A percentile compares a stretch with the other conserved stretches of the same genome.
Evolutionary conservation across 1,140 invertebrate species (phyloP).

Genomic region (Papilio helenus): DNA sequence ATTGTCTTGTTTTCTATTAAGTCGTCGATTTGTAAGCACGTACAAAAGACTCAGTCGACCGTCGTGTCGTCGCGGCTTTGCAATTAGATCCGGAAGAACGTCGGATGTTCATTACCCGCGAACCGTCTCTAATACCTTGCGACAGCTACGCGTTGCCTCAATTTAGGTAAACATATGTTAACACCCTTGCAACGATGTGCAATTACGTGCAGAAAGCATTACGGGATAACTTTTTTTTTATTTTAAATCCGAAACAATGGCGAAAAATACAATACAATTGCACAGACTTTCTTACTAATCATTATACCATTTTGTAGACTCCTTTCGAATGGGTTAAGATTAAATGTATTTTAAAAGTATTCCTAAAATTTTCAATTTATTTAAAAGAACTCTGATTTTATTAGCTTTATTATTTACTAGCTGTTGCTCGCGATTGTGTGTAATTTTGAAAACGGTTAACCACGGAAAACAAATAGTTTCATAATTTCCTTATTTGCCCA

Average conservation of each 20-base stretch:
- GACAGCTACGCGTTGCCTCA: slow-evolving; percentile 42
- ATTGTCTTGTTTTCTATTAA: slow-evolving; percentile 50
- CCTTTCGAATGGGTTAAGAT: neutral
- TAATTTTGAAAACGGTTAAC: neutral
- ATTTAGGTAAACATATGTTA: slow-evolving; percentile 40
- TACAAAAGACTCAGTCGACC: slow-evolving; percentile 38
- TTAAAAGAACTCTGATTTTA: no score
- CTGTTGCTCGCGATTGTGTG: no score
- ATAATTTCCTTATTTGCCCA: slow-evolving; percentile 25
- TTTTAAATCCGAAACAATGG: slow-evolving; percentile 27
- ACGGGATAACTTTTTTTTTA: slow-evolving; percentile 22
- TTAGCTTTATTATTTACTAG: no score
- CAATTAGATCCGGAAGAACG: slow-evolving; percentile 76
- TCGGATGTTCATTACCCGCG: slow-evolving; percentile 55
- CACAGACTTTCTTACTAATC: slow-evolving; percentile 21
- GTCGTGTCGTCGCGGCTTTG: slow-evolving; percentile 56
- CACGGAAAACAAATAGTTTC: slow-evolving; percentile 4
- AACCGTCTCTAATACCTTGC: slow-evolving; percentile 59
- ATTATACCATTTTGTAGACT: neutral
- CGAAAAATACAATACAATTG: slow-evolving; percentile 35
- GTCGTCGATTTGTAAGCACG: slow-evolving; percentile 42
- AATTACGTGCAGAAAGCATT: slow-evolving; percentile 37
- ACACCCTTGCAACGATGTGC: slow-evolving; percentile 31
- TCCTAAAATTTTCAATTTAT: no score
- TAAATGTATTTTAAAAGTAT: neutral